Evolutionary conservation across 2,888 invertebrate genomes (phyloP).

Genomic region (Zaprionus bogoriensis): DNA sequence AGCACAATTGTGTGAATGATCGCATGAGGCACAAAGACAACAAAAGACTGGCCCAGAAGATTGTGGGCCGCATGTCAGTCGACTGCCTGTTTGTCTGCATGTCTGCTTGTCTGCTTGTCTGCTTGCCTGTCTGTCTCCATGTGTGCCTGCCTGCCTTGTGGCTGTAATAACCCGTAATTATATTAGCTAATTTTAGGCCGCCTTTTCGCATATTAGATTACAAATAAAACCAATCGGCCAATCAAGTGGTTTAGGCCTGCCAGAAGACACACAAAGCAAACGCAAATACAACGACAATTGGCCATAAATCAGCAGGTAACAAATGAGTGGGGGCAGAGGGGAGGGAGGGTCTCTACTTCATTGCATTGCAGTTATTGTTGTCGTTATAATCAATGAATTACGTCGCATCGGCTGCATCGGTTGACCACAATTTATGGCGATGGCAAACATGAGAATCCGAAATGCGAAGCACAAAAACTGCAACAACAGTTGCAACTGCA

Average conservation of each 20-base stretch:
- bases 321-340: slow-evolving; percentile 33
- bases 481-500: slow-evolving; percentile 27
- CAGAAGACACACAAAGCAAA: slow-evolving; percentile 25
- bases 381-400: slow-evolving; percentile 78
- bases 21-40: slow-evolving; percentile 39
- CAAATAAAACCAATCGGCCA: slow-evolving; percentile 31
- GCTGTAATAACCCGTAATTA: slow-evolving; percentile 63
- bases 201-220: slow-evolving; percentile 46
- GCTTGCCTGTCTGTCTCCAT: background rate
- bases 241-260: slow-evolving; percentile 32
- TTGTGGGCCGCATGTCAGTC: slow-evolving; percentile 21
- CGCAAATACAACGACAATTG: slow-evolving; percentile 57
- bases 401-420: slow-evolving; percentile 71
- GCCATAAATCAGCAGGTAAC: slow-evolving; percentile 67
- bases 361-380: slow-evolving; percentile 68
- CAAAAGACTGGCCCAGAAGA: slow-evolving; percentile 14
- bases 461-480: slow-evolving; percentile 59
- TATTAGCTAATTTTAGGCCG: slow-evolving; percentile 56
- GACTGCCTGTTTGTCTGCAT: slow-evolving; percentile 1
- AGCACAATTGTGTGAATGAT: slow-evolving; percentile 67
- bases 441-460: slow-evolving; percentile 73
- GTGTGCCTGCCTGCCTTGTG: slow-evolving; percentile 14
- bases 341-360: slow-evolving; percentile 11
- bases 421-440: slow-evolving; percentile 77
- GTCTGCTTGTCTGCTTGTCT: slow-evolving; percentile 3